Evolutionary conservation across 1,140 invertebrate genomes (phyloP).

Genomic region (Ganaspis sp.): DNA sequence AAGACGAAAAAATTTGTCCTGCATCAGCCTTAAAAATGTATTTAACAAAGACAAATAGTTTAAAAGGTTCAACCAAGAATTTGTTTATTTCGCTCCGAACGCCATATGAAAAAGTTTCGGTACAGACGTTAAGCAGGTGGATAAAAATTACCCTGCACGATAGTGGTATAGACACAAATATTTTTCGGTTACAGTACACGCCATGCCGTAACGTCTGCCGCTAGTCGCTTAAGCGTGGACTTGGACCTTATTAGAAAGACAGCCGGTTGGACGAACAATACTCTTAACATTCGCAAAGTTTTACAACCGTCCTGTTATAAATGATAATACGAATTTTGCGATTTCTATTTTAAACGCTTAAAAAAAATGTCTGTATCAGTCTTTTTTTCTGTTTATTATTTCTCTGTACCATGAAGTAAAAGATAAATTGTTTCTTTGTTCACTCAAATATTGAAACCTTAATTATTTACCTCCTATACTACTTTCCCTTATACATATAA

Average conservation of each 20-base stretch:
- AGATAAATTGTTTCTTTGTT: neutral
- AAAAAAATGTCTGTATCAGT: neutral
- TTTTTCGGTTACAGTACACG: slow-evolving; percentile 48
- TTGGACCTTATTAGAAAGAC: slow-evolving; percentile 42
- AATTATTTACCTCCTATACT: too few relatives aligned
- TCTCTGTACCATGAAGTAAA: too few relatives aligned
- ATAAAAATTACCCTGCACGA: slow-evolving; percentile 35
- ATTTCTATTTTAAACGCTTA: neutral
- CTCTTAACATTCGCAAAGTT: slow-evolving; percentile 46
- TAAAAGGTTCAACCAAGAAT: slow-evolving; percentile 11
- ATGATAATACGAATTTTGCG: neutral
- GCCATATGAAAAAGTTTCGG: slow-evolving; percentile 29
- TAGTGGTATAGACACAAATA: slow-evolving; percentile 47
- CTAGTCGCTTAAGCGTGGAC: slow-evolving; percentile 40
- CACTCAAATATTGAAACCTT: too few relatives aligned
- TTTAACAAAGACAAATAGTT: slow-evolving; percentile 29
- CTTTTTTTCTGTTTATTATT: too few relatives aligned
- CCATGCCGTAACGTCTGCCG: slow-evolving; percentile 51
- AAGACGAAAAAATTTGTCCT: slow-evolving; percentile 33
- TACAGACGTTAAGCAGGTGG: slow-evolving; percentile 43
- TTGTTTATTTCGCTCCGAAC: slow-evolving; percentile 40
- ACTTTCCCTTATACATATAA: too few relatives aligned
- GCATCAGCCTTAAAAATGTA: slow-evolving; percentile 31
- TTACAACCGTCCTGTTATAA: slow-evolving; percentile 46
- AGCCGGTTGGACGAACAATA: slow-evolving; percentile 46